phyloP scores from a whole-genome alignment of 2,888 invertebrate species.

The Cheiracanthium punctorium region DNA sequence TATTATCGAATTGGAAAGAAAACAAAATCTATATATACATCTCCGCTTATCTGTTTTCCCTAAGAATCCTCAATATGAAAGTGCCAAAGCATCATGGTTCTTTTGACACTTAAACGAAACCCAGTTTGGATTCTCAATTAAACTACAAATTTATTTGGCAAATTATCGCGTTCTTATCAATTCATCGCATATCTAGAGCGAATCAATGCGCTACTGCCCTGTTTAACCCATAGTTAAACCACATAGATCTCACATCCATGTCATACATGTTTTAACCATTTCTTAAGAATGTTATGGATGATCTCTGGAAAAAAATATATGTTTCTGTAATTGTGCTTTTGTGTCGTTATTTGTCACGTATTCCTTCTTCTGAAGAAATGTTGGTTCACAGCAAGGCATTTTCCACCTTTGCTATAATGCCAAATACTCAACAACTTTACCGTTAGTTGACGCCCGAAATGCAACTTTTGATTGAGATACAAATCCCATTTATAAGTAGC shows the following conservation, averaged over 20 bases:
- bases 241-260: slow-evolving; percentile 1
- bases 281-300: slow-evolving; percentile 28
- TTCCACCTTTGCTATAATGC: slow-evolving; percentile 56
- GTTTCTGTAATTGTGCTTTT: slow-evolving; percentile 57
- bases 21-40: slow-evolving; percentile 17
- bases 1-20: slow-evolving; percentile 41
- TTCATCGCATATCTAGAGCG: background rate
- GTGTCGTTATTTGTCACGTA: slow-evolving; percentile 57
- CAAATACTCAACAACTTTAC: slow-evolving; percentile 47
- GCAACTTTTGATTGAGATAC: slow-evolving; percentile 63
- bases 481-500: slow-evolving; percentile 58
- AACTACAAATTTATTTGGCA: background rate
- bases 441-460: slow-evolving; percentile 67
- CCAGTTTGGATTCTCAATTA: slow-evolving; percentile 1
- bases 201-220: background rate
- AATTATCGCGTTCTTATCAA: background rate
- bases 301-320: slow-evolving; percentile 58
- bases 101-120: slow-evolving; percentile 1
- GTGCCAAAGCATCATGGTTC: slow-evolving; percentile 50
- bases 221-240: slow-evolving; percentile 9
- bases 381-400: slow-evolving; percentile 39
- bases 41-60: slow-evolving; percentile 18
- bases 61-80: slow-evolving; percentile 27
- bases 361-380: slow-evolving; percentile 40
- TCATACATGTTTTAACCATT: slow-evolving; percentile 7